Base-by-base conservation (phyloP, 1,140 invertebrate genomes). In the Trichonephila inaurata region DNA sequence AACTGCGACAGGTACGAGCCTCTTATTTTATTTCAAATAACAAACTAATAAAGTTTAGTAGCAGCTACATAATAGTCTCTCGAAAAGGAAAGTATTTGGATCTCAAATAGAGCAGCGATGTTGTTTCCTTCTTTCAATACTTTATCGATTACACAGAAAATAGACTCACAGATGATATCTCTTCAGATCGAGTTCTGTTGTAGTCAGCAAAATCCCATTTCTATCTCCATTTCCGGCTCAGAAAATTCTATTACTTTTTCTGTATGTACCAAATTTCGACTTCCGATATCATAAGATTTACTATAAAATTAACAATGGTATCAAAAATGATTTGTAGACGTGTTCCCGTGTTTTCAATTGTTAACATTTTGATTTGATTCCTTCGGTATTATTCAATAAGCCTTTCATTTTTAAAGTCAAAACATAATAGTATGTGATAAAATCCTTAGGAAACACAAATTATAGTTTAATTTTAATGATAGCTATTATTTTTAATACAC, bases 141-240 rank as follows among this genome's bases (percentile, higher is more conserved):
- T 10, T 10, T 69, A 69, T 69, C 66, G 66, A 69, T 69, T n/a
- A 12, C 66, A 24, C n/a, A 24, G 66, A 69, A 69, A 69, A 69
- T 24, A 69, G 21, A 12, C n/a, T 69, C 66, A 69, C 66, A 69
- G 66, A 69, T 69, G 66, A 69, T 69, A 69, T 69, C 66, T 28
- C 66, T 69, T 69, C 24, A 69, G 66, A 69, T 28, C 10, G 66
- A 69, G 66, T 24, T 69, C 66, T 69, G 66, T 69, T 69, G 66
- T 28, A 69, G 66, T 69, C 66, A 69, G 66, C 66, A 12, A 69
- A 69, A 69, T 69, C n/a, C 24, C 21, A 28, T 69, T 69, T 69
- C 66, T 69, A 69, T 69, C 8, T 24, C n/a, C 14, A 69, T 69
- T 69, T 69, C 66, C 66, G 66, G 66, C 21, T n/a, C 0, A 24